These are phyloP conservation scores for Synanthedon formicaeformis DNA, from an alignment of 2,888 invertebrate species.

Conservation along the genomic window DNA sequence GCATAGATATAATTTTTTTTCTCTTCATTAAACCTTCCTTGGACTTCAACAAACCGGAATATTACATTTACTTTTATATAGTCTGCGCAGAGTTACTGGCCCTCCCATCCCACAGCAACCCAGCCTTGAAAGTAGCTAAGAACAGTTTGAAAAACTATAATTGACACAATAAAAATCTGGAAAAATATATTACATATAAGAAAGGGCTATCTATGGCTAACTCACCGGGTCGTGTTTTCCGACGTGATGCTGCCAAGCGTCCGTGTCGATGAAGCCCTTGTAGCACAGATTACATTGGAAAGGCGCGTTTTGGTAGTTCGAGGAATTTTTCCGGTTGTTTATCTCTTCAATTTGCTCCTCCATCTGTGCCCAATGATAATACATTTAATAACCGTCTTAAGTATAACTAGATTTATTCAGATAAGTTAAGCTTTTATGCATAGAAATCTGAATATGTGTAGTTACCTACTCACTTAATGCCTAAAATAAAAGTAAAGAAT, in stretches of 20 bases:
- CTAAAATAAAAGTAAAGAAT: neutral
- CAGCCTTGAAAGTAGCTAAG: neutral
- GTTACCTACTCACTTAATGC: no score
- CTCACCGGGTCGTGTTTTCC: slow-evolving; percentile 47
- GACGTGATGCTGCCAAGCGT: slow-evolving; percentile 50
- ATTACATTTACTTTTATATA: no score
- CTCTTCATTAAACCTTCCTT: no score
- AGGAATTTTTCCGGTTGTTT: slow-evolving; percentile 34
- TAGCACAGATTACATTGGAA: slow-evolving; percentile 50
- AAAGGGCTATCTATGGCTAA: neutral
- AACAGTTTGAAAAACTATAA: neutral
- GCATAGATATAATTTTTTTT: no score
- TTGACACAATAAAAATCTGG: no score
- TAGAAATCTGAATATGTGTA: no score
- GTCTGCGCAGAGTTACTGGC: no score
- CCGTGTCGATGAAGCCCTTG: slow-evolving; percentile 51
- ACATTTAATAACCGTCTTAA: no score
- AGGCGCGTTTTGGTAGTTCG: slow-evolving; percentile 49
- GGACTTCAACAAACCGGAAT: no score
- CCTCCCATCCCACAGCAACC: no score
- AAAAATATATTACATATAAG: neutral
- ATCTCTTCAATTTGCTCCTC: slow-evolving; percentile 51
- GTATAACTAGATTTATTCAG: no score
- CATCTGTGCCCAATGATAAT: slow-evolving; percentile 17
- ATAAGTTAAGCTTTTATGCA: no score